These are phyloP conservation scores for Pentamera pediparva DNA, from an alignment of 53 echinoderm and acorn worm species.

Conservation along the genomic window DNA sequence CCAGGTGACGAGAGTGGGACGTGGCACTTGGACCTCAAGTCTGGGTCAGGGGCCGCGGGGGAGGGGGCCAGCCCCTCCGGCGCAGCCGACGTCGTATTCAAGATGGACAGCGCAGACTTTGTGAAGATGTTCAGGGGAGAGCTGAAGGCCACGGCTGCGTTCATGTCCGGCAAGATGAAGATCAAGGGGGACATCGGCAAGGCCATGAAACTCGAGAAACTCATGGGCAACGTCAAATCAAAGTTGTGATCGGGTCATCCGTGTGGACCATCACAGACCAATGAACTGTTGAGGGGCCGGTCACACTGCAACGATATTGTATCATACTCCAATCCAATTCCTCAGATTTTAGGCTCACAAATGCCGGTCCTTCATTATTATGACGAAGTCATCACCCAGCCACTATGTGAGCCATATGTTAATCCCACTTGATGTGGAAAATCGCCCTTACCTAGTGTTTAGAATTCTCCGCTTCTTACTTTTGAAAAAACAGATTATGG, in stretches of 20 bases:
- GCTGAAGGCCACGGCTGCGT: conserved; percentile 81
- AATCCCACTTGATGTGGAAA: no score
- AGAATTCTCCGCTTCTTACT: no score
- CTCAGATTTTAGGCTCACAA: no score
- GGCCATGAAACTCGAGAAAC: conserved; percentile 90
- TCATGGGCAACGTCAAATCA: conserved; percentile 74
- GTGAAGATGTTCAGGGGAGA: conserved; percentile 91
- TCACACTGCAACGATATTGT: no score
- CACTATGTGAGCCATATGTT: no score
- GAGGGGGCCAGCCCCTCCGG: conserved; percentile 52
- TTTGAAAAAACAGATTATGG: no score
- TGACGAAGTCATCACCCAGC: no score
- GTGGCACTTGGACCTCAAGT: conserved; percentile 84
- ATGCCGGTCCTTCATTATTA: no score
- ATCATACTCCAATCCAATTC: no score
- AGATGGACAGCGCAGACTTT: conserved; percentile 77
- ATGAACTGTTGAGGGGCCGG: no score
- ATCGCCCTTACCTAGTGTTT: no score
- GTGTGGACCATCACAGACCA: no score
- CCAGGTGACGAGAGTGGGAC: conserved; percentile 63
- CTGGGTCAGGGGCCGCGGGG: conserved; percentile 56
- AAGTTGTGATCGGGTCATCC: conserved; percentile 40
- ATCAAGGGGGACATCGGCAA: conserved; percentile 97
- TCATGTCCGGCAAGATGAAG: conserved; percentile 95
- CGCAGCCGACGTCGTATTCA: conserved; percentile 69